phyloP scores from a whole-genome alignment of 2,797 vertebrate species.

The Amazonetta brasiliensis region DNA sequence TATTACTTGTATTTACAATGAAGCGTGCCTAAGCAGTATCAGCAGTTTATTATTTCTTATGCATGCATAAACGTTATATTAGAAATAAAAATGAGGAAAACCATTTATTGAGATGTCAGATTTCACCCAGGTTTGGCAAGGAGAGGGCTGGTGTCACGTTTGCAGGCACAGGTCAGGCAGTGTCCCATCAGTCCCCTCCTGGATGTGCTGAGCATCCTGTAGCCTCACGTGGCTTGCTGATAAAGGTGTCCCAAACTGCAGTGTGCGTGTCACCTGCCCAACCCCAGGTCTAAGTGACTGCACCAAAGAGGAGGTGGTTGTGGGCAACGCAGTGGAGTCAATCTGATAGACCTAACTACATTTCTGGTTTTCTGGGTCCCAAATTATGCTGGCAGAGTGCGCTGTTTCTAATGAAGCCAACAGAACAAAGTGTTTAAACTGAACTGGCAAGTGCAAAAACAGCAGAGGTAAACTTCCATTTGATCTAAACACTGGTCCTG shows the following conservation, averaged over 20 bases:
- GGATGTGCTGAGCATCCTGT: too few species aligned
- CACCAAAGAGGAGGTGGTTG: not conserved
- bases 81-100: not conserved
- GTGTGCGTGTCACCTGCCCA: not conserved
- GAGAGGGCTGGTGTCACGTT: not conserved
- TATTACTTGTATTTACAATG: rapidly evolving
- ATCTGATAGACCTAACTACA: not conserved
- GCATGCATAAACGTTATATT: not conserved
- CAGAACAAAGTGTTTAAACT: not conserved
- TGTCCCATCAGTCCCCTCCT: not conserved
- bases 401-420: not conserved
- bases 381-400: rapidly evolving
- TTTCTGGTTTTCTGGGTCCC: not conserved
- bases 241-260: too few species aligned
- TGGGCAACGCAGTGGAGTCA: not conserved
- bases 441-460: not conserved
- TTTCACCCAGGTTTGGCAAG: not conserved
- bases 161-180: not conserved
- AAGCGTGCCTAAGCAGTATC: not conserved
- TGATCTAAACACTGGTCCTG: rapidly evolving
- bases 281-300: not conserved
- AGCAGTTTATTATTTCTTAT: not conserved
- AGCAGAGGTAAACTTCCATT: not conserved
- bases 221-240: not conserved
- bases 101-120: not conserved